Conservation (phyloP, 2,888 invertebrate genomes). For the Agrotis clavis region DNA sequence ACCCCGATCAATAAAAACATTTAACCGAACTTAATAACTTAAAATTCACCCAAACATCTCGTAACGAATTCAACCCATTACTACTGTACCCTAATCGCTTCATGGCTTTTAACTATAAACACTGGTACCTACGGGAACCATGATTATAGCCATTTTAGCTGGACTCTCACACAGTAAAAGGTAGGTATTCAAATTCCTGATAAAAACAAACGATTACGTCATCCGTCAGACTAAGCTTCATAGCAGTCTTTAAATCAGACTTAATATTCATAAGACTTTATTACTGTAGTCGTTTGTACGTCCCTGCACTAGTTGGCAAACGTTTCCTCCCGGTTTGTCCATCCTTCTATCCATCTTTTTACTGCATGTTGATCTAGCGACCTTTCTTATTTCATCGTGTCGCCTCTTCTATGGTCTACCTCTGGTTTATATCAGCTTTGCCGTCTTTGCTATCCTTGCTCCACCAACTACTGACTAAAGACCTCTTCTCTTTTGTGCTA, state of each 20-base stretch:
- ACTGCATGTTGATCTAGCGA: background rate
- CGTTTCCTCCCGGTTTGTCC: background rate
- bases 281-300: background rate
- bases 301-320: background rate
- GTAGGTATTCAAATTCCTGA: conserved; percentile 50
- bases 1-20: background rate
- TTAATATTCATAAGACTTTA: too few relatives aligned
- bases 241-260: conserved; percentile 56
- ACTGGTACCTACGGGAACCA: conserved; percentile 9
- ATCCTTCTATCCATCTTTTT: background rate
- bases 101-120: conserved; percentile 53
- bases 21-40: background rate
- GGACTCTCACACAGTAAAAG: conserved; percentile 48
- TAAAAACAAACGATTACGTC: conserved; percentile 63
- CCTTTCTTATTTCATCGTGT: background rate
- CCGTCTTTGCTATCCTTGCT: background rate
- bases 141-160: conserved; percentile 47
- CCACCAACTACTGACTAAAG: background rate
- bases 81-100: conserved; percentile 54
- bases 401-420: background rate
- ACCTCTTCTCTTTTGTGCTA: background rate
- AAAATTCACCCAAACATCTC: conserved; percentile 32
- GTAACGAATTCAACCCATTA: conserved; percentile 51
- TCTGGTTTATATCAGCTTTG: background rate
- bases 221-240: conserved; percentile 67